Evolutionary conservation across 2,797 vertebrate genomes (phyloP), one percentile per base, ranked within the genome.

Genomic region (Lepus oiostolus): DNA sequence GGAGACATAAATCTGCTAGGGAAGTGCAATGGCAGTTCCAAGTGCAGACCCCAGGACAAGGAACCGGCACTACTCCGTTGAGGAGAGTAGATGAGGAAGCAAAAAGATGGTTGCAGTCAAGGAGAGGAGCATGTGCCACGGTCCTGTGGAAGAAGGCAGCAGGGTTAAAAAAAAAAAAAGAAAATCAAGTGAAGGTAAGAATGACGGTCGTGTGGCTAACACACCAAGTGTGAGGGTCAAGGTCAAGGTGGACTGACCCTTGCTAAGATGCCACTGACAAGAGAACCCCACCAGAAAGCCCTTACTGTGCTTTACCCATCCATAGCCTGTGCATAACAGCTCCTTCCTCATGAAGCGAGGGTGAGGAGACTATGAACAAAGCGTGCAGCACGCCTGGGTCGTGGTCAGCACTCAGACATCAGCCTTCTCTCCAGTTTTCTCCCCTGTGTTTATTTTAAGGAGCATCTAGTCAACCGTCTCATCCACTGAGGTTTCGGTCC

Each of bases 401-500:
- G 14, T 88, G 96, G 94, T 94, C 42, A 88, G 82, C 16, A 11
- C 79, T 52, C 77, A 90, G 85, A 76, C 83, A 8, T 47, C 30
- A 52, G 76, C 60, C 71, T 88, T 89, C 72, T 68, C 91, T 94
- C 63, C 24, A 26, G 74, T 19, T 88, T 85, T 82, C 83, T 84
- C 93, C 22, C 62, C 79, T 32, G n/a, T 80, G 5, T 90, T 90
- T 97, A 96, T 96, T 95, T 94, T 94, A 90, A 92, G 92, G 90
- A 96, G 42, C n/a, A 74, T 92, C 94, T 93, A 90, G 90, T 96
- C 96, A 90, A 94, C 93, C 92, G 93, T 93, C 93, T 93, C 75
- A 28, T 42, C 94, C 94, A 24, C 54, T 95, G 94, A 92, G 96
- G 96, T 96, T 97, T 96, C 86, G 82, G 35, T 71, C 93, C 90